These are phyloP conservation scores for Muscina levida DNA, from an alignment of 2,888 invertebrate genomes.

Conservation along the genomic window DNA sequence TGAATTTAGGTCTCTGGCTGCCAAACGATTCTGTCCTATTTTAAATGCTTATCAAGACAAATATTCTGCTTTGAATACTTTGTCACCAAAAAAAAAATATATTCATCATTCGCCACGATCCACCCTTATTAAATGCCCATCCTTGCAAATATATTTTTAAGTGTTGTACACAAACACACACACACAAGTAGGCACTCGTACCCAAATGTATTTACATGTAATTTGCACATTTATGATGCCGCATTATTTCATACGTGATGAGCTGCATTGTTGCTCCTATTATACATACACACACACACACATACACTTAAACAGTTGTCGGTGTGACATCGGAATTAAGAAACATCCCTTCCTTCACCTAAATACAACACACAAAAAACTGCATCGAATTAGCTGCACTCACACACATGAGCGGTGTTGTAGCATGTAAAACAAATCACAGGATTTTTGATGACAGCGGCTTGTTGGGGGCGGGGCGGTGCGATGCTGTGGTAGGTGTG, in stretches of 20 bases:
- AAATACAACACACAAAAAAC: constrained; percentile 39
- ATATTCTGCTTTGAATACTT: no score
- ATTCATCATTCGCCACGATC: no score
- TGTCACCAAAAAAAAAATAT: no score
- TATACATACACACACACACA: no score
- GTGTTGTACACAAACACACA: not conserved
- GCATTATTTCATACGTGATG: constrained; percentile 51
- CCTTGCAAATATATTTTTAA: no score
- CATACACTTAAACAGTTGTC: constrained; percentile 36
- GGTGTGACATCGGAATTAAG: constrained; percentile 55
- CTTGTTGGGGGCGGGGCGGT: not conserved
- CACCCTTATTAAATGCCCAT: no score
- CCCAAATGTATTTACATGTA: constrained; percentile 59
- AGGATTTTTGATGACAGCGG: not conserved
- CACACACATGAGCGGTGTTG: constrained; percentile 29
- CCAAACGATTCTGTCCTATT: no score
- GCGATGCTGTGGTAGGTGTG: not conserved
- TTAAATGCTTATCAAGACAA: no score
- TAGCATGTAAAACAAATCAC: constrained; percentile 1
- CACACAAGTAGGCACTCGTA: constrained; percentile 13
- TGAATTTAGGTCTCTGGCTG: no score
- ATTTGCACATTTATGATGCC: constrained; percentile 63
- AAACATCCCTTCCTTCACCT: no score
- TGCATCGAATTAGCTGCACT: constrained; percentile 9
- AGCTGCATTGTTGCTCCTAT: constrained; percentile 21